Evolutionary conservation across 2,113 vertebrate species (phyloP), one percentile per base, ranked within the genome.

Genomic region (Bufo bufo): DNA sequence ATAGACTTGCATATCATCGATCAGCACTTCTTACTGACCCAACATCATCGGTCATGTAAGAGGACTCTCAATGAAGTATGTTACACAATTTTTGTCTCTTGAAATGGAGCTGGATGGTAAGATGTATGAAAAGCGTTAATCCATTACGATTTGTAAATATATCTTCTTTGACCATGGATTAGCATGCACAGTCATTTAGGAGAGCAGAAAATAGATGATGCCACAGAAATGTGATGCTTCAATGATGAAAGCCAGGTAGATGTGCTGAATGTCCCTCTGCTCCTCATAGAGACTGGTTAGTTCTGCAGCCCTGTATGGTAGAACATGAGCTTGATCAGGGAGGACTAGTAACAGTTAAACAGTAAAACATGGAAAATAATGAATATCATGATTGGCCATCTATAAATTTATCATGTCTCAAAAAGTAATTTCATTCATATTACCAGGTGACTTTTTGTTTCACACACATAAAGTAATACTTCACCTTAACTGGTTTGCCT

Each of bases 101-200:
- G 33, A 16, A 54, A 45, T 47, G 2, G 50, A 13, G 23, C 50
- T 58, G 4, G 33, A 56, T 43, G 43, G 20, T 63, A 82, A 82
- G 61, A 33, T 20, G 61, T 7, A 69, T 83, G 81, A 23, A 69
- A 47, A 11, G 14, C 45, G 9, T 83, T 52, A 33, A 11, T 52
- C 69, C 47, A 52, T 83, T 85, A 77, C 75, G 65, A 77, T 58
- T 50, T 14, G 43, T 59, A 77, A 63, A 61, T 61, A 78, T 20
- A 66, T 86, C 59, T 56, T 52, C n/a, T 52, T 6, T 78, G 74
- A 63, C 69, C 65, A 19, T 50, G 65, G 84, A 43, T 65, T 19
- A 12, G 71, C 33, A 58, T 17, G n/a, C 47, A 49, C 59, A 9
- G 49, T 11, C 45, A 43, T 82, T 43, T 16, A 82, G 45, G 3